These are phyloP conservation scores for Sula dactylatra DNA, from an alignment of 2,113 vertebrate species.

Conservation along the genomic window DNA sequence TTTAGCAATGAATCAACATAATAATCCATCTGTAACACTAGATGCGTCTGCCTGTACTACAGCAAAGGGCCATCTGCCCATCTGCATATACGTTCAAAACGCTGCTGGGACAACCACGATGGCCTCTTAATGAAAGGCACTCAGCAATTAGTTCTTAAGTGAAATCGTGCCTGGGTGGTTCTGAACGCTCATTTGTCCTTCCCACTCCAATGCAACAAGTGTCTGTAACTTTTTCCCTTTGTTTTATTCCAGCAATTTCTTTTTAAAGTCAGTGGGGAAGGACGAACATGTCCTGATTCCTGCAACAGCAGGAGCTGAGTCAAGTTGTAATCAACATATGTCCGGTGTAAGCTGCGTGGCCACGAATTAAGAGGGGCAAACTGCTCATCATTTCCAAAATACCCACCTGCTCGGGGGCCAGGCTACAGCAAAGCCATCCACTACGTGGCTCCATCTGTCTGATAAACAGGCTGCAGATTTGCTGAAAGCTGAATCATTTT, in stretches of 20 bases:
- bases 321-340: slow-evolving; percentile 60
- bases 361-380: slow-evolving; percentile 3
- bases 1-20: slow-evolving; percentile 45
- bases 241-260: slow-evolving; percentile 20
- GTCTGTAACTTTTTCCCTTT: slow-evolving; percentile 42
- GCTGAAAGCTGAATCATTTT: slow-evolving; percentile 27
- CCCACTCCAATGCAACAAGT: slow-evolving; percentile 39
- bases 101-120: background rate
- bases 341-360: background rate
- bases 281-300: background rate
- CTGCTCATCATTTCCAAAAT: slow-evolving; percentile 43
- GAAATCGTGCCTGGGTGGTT: background rate
- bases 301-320: slow-evolving; percentile 37
- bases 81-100: slow-evolving; percentile 53
- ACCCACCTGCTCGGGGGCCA: slow-evolving; percentile 56
- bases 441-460: slow-evolving; percentile 52
- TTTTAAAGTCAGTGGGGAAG: background rate
- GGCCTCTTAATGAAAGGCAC: slow-evolving; percentile 50
- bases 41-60: slow-evolving; percentile 19
- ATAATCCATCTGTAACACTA: slow-evolving; percentile 67
- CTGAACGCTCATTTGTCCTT: slow-evolving; percentile 22
- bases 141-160: slow-evolving; percentile 50
- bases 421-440: slow-evolving; percentile 38
- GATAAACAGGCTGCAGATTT: slow-evolving; percentile 17
- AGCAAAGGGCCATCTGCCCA: slow-evolving; percentile 68